Evolutionary conservation across 2,113 vertebrate genomes (phyloP).

Genomic region (Leptobrachium leishanense): DNA sequence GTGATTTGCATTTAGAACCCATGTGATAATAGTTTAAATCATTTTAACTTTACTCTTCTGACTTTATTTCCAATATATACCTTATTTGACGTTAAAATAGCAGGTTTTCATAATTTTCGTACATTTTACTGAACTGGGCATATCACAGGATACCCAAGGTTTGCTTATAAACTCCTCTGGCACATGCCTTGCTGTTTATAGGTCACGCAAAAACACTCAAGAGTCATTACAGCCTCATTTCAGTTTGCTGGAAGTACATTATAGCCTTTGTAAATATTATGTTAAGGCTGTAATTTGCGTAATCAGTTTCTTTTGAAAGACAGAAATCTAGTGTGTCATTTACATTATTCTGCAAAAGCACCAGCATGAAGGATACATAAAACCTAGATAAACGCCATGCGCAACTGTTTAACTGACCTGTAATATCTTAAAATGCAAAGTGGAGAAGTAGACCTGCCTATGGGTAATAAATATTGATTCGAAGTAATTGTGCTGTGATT

Average conservation of each 20-base stretch:
- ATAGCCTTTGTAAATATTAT: slow-evolving; percentile 41
- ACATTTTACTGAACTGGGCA: slow-evolving; percentile 21
- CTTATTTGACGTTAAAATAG: too few relatives aligned
- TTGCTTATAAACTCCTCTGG: slow-evolving; percentile 17
- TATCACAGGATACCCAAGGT: slow-evolving; percentile 15
- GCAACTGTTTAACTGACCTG: neutral
- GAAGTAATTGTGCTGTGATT: neutral
- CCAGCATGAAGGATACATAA: neutral
- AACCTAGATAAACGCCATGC: slow-evolving; percentile 11
- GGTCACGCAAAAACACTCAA: slow-evolving; percentile 6
- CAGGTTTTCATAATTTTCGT: too few relatives aligned
- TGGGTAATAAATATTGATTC: neutral
- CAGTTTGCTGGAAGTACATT: slow-evolving; percentile 35
- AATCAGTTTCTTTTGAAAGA: slow-evolving; percentile 33
- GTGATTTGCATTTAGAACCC: too few relatives aligned
- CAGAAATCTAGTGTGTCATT: slow-evolving; percentile 27
- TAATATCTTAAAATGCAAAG: slow-evolving; percentile 2
- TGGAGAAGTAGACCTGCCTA: neutral
- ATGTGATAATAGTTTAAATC: too few relatives aligned
- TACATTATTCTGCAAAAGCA: slow-evolving; percentile 10
- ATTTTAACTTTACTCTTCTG: too few relatives aligned
- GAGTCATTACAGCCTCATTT: slow-evolving; percentile 32
- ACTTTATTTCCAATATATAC: too few relatives aligned
- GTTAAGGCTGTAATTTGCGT: slow-evolving; percentile 39
- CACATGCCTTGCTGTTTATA: slow-evolving; percentile 36